Evolutionary conservation across 2,113 vertebrate genomes (phyloP).

Genomic region (Circaetus gallicus): DNA sequence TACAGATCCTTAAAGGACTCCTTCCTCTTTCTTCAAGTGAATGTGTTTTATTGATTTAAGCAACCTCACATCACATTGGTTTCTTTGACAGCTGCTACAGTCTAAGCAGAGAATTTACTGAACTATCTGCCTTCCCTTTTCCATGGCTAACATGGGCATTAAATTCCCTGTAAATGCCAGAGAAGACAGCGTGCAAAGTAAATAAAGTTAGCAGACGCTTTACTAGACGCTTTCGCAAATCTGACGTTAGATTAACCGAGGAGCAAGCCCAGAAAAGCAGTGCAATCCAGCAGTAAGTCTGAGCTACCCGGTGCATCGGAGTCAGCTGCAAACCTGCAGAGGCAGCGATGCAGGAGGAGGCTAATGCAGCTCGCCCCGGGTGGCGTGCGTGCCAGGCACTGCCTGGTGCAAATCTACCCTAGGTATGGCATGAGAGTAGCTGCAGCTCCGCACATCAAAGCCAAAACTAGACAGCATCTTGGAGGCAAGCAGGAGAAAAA

Average conservation of each 20-base stretch:
- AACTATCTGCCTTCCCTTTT: neutral
- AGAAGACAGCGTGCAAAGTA: fast-evolving
- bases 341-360: neutral
- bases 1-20: neutral
- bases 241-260: fast-evolving
- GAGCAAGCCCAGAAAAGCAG: neutral
- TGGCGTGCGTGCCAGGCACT: no score
- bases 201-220: fast-evolving
- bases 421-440: neutral
- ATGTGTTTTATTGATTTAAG: neutral
- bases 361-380: neutral
- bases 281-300: fast-evolving
- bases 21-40: neutral
- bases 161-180: fast-evolving
- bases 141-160: fast-evolving
- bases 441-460: neutral
- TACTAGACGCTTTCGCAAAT: fast-evolving
- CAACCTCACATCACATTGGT: fast-evolving
- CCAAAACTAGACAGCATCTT: fast-evolving
- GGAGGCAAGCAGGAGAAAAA: neutral
- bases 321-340: neutral
- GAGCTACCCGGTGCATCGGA: neutral
- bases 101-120: neutral
- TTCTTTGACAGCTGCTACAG: neutral
- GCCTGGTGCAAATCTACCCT: neutral